Conservation (phyloP, 2,797 vertebrate species). For the Sparidentex hasta region DNA sequence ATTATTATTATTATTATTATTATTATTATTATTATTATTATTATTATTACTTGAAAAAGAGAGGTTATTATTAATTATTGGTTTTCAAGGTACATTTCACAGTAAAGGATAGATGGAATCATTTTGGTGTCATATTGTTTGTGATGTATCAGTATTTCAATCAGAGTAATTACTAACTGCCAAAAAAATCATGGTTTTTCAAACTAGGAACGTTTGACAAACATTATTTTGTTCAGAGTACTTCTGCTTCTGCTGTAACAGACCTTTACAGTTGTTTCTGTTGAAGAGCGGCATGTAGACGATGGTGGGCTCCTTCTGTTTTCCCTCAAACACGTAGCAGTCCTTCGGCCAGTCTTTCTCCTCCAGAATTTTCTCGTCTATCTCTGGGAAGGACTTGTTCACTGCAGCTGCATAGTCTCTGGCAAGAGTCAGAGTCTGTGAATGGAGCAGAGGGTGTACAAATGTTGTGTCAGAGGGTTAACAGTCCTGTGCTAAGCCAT, state of each 20-base stretch:
- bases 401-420: constrained; percentile 62
- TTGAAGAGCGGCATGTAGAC: constrained; percentile 80
- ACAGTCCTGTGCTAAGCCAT: too few species aligned
- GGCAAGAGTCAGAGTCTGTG: constrained; percentile 69
- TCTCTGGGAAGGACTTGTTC: constrained; percentile 71
- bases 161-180: not conserved
- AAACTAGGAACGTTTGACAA: too few species aligned
- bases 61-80: too few species aligned
- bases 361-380: constrained; percentile 56
- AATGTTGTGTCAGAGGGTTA: not conserved
- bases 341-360: constrained; percentile 68
- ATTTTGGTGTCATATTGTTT: not conserved
- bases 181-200: too few species aligned
- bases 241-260: not conserved
- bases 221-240: not conserved
- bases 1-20: too few species aligned
- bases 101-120: not conserved
- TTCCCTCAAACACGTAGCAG: constrained; percentile 74
- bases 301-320: constrained; percentile 57
- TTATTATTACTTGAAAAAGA: too few species aligned
- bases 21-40: too few species aligned
- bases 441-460: not conserved
- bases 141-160: not conserved
- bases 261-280: constrained; percentile 74
- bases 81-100: not conserved